Evolutionary conservation across 2,797 vertebrate species (phyloP).

Genomic region (Hyperoplus immaculatus): DNA sequence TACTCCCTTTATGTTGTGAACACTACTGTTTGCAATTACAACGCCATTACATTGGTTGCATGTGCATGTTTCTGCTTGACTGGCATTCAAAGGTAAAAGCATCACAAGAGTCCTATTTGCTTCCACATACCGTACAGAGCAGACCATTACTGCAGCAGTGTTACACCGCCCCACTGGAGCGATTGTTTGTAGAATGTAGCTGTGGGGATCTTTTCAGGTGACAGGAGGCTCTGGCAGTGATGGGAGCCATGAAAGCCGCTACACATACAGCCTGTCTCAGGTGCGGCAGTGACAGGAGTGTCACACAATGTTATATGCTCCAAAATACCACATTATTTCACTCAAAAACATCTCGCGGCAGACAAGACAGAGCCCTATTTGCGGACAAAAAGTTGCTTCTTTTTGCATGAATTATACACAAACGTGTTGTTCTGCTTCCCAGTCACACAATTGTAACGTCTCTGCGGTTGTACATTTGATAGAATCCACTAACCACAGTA

Average conservation of each 20-base stretch:
- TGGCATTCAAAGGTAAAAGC: neutral
- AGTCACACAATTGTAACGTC: neutral
- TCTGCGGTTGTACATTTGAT: conserved; percentile 4
- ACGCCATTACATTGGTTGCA: neutral
- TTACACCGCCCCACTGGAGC: conserved; percentile 25
- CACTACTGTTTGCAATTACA: neutral
- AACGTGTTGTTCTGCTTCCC: neutral
- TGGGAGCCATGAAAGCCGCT: conserved; percentile 1
- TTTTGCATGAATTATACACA: neutral
- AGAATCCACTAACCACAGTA: neutral
- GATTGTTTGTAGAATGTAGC: conserved; percentile 50
- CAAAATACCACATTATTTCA: conserved; percentile 41
- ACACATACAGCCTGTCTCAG: conserved; percentile 31
- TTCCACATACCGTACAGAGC: conserved; percentile 11
- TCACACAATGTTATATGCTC: neutral
- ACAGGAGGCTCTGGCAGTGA: conserved; percentile 15
- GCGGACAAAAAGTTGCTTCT: neutral
- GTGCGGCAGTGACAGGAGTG: conserved; percentile 2
- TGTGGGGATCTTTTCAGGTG: conserved; percentile 38
- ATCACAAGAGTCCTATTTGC: conserved; percentile 20
- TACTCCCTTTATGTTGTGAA: neutral
- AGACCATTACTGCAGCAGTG: conserved; percentile 41
- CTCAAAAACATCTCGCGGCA: conserved; percentile 21
- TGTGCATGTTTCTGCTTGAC: neutral
- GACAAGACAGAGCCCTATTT: conserved; percentile 6